Percentiles rank a stretch among this genome's conserved stretches.
Evolutionary conservation across 35 echinoderm and acorn worm species (phyloP).

Genomic region (Strongylocentrotus purpuratus): DNA sequence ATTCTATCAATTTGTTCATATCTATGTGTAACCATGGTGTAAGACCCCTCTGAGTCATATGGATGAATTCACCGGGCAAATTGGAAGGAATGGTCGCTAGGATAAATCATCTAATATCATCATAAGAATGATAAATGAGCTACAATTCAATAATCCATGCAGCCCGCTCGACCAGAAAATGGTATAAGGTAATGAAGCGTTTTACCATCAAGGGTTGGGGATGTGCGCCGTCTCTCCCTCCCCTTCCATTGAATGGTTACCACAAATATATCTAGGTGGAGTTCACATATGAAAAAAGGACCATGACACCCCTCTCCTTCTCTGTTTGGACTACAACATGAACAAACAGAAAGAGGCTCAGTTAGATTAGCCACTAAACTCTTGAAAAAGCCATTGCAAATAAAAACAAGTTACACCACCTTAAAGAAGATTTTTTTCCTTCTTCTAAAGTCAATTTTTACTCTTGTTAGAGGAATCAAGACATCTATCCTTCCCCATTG

Average conservation of each 20-base stretch:
- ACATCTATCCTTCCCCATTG: too few species aligned
- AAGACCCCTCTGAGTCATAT: neutral
- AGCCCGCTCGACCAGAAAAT: neutral
- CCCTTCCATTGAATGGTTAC: neutral
- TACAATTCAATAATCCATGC: neutral
- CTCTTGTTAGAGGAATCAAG: too few species aligned
- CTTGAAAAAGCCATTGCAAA: too few species aligned
- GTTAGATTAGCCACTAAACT: too few species aligned
- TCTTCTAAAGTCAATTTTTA: too few species aligned
- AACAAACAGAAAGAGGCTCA: too few species aligned
- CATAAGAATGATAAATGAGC: neutral
- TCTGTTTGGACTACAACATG: too few species aligned
- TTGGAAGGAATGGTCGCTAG: neutral
- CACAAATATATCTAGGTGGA: neutral
- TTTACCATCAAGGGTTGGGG: neutral
- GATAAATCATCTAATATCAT: neutral
- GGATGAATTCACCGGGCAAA: neutral
- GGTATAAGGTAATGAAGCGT: neutral
- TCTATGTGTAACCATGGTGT: neutral
- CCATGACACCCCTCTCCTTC: neutral
- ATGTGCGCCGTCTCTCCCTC: neutral
- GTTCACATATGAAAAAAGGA: neutral
- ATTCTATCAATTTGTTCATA: neutral
- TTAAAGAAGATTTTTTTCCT: too few species aligned
- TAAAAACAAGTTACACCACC: too few species aligned